Conservation (phyloP, 2,797 vertebrate genomes). For the Sandelia bainsii region DNA sequence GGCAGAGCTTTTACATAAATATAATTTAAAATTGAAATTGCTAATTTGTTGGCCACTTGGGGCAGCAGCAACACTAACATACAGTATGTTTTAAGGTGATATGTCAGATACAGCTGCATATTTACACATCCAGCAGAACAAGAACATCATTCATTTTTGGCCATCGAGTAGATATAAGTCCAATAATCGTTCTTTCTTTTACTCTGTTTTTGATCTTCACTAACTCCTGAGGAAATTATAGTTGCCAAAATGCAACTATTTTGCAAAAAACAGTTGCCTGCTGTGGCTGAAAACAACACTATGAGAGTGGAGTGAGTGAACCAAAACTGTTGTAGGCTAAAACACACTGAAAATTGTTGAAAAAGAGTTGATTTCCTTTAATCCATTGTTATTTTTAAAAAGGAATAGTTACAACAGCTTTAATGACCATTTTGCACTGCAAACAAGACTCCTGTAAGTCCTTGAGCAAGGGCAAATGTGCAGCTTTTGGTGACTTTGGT, state of each 20-base stretch:
- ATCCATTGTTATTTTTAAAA: background rate
- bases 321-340: background rate
- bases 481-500: slow-evolving; percentile 55
- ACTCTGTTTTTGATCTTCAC: slow-evolving; percentile 2
- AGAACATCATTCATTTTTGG: background rate
- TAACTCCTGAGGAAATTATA: background rate
- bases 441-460: background rate
- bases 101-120: background rate
- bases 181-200: background rate
- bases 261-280: background rate
- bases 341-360: background rate
- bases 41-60: background rate
- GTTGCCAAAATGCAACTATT: background rate
- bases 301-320: background rate
- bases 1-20: background rate
- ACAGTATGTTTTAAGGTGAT: background rate
- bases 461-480: slow-evolving; percentile 29
- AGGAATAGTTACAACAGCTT: slow-evolving; percentile 3
- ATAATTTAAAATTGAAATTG: slow-evolving; percentile 1
- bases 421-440: background rate
- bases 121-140: background rate
- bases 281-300: no score
- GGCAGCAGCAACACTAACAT: background rate
- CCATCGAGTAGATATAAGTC: background rate
- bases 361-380: background rate